Conservation (phyloP, 2,888 invertebrate species). For the Dermolepida albohirtum region DNA sequence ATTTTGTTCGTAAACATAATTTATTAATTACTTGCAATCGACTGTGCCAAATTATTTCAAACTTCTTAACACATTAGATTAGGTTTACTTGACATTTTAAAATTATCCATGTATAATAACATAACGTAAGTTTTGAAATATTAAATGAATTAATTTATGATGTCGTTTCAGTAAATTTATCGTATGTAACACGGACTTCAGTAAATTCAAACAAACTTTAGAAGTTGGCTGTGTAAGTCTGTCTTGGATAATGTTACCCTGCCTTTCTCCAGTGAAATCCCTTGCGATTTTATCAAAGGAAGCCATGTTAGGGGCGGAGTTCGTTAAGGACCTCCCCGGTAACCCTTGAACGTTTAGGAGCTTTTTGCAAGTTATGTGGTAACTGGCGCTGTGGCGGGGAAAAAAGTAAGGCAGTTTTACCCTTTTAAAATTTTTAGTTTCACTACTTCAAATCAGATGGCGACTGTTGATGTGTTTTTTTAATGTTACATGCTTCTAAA, state of each 20-base stretch:
- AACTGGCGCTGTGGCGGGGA: conserved; percentile 61
- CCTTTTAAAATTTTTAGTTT: conserved; percentile 57
- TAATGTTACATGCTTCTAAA: background rate
- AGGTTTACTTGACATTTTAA: too few species aligned
- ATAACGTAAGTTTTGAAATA: background rate
- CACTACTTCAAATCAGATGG: conserved; percentile 56
- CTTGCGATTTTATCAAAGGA: conserved; percentile 64
- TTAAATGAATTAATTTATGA: background rate
- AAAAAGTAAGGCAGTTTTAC: conserved; percentile 58
- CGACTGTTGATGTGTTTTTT: conserved; percentile 42
- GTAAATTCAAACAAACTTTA: conserved; percentile 49
- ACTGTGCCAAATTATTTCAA: too few species aligned
- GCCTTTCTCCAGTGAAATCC: conserved; percentile 57
- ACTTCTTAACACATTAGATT: too few species aligned
- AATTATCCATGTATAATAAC: too few species aligned
- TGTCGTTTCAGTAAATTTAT: background rate
- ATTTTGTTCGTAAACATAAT: too few species aligned
- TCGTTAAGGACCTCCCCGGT: conserved; percentile 52
- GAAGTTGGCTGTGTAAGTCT: conserved; percentile 48
- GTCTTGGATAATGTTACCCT: conserved; percentile 48
- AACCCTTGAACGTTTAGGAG: conserved; percentile 45
- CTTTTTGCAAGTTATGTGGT: conserved; percentile 53
- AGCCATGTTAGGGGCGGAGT: conserved; percentile 66
- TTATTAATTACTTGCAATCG: too few species aligned
- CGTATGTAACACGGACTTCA: conserved; percentile 43